Evolutionary conservation across 2,888 invertebrate species (phyloP).

Genomic region (Agrilus cyanescens): DNA sequence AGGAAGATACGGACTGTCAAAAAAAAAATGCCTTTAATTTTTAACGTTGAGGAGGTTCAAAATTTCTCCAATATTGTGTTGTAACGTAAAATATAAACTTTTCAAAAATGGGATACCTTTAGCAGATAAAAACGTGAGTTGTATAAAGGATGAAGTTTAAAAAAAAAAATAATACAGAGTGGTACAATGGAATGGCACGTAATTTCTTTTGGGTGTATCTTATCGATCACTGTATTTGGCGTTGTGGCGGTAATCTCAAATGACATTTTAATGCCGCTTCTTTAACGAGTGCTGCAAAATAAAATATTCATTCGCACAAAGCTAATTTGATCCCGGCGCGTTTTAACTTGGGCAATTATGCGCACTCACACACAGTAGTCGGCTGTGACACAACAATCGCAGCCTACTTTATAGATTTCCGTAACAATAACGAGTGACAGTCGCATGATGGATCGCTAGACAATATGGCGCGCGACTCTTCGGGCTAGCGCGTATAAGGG

Average conservation of each 20-base stretch:
- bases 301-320: slow-evolving; percentile 37
- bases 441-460: slow-evolving; percentile 36
- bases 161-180: no score
- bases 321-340: slow-evolving; percentile 32
- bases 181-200: no score
- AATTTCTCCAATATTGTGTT: no score
- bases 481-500: slow-evolving; percentile 20
- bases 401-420: slow-evolving; percentile 32
- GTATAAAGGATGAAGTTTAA: no score
- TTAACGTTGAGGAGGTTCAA: no score
- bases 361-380: slow-evolving; percentile 31
- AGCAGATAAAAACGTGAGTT: no score
- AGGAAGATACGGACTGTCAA: no score
- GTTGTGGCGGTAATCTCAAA: slow-evolving; percentile 24
- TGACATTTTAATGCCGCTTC: slow-evolving; percentile 30
- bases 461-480: slow-evolving; percentile 30
- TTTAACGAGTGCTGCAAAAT: slow-evolving; percentile 28
- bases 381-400: slow-evolving; percentile 29
- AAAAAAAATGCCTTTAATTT: no score
- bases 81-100: no score
- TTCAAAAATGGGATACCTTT: no score
- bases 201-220: background rate
- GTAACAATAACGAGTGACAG: slow-evolving; percentile 37
- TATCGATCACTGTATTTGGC: slow-evolving; percentile 1
- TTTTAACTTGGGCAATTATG: slow-evolving; percentile 36